Base-by-base conservation (phyloP, 2,797 vertebrate species). In the Neostethus bicornis region DNA sequence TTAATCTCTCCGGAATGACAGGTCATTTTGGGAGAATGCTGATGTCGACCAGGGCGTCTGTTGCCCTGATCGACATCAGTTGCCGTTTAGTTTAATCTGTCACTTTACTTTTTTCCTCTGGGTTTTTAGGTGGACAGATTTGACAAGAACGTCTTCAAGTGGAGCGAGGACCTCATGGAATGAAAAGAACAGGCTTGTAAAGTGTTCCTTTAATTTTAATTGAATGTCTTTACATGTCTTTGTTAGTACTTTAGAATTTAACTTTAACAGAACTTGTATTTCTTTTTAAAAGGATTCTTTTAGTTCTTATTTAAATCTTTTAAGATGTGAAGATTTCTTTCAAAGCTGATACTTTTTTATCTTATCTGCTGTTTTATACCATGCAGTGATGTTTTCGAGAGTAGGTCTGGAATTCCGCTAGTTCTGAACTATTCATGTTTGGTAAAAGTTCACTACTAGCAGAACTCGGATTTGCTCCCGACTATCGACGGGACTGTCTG, bases 391-490 rank as follows among this genome's bases (percentile, higher is more conserved):
- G 54, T 73, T 76, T n/a, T 89, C 73, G 84, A 83, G 87, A 68
- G 80, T 90, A 91, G 73, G 86, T 89, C 85, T 89, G 90, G 92
- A 93, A 92, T 93, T 92, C 92, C 88, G 85, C 91, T 92, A 91
- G 91, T 92, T 92, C 87, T 92, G 90, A 91, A 90, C 90, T 90
- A 90, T 88, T 91, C 66, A 2, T 77, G 68, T 66, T 88, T 85
- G 79, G 70, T 73, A 87, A 92, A 90, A 92, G 91, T 92, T 93
- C 92, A 92, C 91, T 91, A 92, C 91, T 90, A 91, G 91, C 90
- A 92, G 91, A 92, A 93, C 90, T 93, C 88, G 57, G 89, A 90
- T 89, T 88, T 85, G 89, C 81, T 84, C 85, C 86, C 70, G 73
- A 81, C 79, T 85, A 38, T 54, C 86, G 41, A 51, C 80, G 43